Percentiles rank a stretch among this genome's conserved stretches.
phyloP scores from a whole-genome alignment of 30 jellyfish, hydroid and myxozoan genomes.

The Morbakka virulenta region DNA sequence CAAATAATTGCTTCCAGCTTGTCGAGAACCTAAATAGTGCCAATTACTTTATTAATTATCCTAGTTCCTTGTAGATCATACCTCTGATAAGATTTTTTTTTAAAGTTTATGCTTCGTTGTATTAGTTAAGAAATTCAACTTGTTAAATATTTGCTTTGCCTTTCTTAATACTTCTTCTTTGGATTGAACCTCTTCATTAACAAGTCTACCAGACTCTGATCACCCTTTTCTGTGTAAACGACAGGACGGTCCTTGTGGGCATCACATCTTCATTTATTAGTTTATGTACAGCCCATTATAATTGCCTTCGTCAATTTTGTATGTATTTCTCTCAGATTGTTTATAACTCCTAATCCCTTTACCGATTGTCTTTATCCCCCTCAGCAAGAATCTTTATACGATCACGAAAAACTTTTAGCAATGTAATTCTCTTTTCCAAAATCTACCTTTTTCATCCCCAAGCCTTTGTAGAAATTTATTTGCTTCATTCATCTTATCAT shows the following conservation, averaged over 20 bases:
- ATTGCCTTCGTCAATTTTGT: neutral
- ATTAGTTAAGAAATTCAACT: neutral
- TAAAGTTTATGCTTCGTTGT: neutral
- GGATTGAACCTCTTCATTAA: neutral
- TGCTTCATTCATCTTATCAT: no score
- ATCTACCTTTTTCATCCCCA: no score
- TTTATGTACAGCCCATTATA: neutral
- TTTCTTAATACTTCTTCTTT: neutral
- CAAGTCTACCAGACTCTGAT: neutral
- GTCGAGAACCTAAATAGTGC: no score
- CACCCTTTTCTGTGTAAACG: neutral
- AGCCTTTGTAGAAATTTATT: no score
- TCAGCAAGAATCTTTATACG: no score
- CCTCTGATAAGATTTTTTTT: neutral
- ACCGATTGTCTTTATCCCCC: no score
- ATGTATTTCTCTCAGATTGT: no score
- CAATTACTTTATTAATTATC: no score
- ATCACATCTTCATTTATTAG: neutral
- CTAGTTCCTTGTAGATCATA: no score
- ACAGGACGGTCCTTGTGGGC: neutral
- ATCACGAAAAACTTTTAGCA: no score
- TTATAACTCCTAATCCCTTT: no score
- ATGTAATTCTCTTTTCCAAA: no score
- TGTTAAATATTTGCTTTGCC: neutral
- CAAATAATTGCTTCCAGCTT: conserved; percentile 10